phyloP scores from a whole-genome alignment of 2,888 invertebrate species.

The Drosophila anomalata region DNA sequence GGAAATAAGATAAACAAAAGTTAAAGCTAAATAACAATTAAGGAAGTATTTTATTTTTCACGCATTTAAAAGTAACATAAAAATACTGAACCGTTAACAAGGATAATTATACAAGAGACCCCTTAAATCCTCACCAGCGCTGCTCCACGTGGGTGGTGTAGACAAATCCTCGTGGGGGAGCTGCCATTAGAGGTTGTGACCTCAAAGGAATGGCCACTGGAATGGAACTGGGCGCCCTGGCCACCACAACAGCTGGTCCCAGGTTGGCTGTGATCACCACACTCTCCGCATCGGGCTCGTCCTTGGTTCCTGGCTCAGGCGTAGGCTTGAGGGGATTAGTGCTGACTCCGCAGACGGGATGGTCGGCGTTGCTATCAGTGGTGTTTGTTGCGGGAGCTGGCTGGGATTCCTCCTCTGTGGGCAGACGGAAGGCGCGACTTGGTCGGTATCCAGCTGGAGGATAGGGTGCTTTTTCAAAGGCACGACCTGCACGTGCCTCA shows the following conservation, averaged over 20 bases:
- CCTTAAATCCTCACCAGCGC: slow-evolving; percentile 58
- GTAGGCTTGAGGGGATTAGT: slow-evolving; percentile 77
- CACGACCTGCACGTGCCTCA: slow-evolving; percentile 40
- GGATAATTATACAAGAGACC: slow-evolving; percentile 2
- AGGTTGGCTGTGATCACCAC: slow-evolving; percentile 65
- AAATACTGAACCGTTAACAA: slow-evolving; percentile 48
- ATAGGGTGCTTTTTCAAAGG: slow-evolving; percentile 63
- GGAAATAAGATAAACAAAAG: not conserved
- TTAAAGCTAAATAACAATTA: slow-evolving; percentile 17
- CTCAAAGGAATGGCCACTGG: slow-evolving; percentile 71
- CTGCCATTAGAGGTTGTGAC: slow-evolving; percentile 57
- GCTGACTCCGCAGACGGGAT: slow-evolving; percentile 78
- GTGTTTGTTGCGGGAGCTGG: slow-evolving; percentile 21
- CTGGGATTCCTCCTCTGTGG: slow-evolving; percentile 59
- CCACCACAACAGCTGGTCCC: slow-evolving; percentile 54
- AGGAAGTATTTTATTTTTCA: slow-evolving; percentile 9
- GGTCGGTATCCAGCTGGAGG: slow-evolving; percentile 78
- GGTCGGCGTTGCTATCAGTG: slow-evolving; percentile 59
- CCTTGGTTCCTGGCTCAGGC: slow-evolving; percentile 67
- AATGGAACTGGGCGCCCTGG: slow-evolving; percentile 50
- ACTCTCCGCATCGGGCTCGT: slow-evolving; percentile 76
- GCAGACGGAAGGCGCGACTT: slow-evolving; percentile 70
- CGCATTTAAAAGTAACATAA: slow-evolving; percentile 21
- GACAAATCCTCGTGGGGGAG: slow-evolving; percentile 53
- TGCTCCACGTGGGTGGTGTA: slow-evolving; percentile 67